Base-by-base conservation (phyloP, 2,113 vertebrate species). In the Deroptyus accipitrinus region DNA sequence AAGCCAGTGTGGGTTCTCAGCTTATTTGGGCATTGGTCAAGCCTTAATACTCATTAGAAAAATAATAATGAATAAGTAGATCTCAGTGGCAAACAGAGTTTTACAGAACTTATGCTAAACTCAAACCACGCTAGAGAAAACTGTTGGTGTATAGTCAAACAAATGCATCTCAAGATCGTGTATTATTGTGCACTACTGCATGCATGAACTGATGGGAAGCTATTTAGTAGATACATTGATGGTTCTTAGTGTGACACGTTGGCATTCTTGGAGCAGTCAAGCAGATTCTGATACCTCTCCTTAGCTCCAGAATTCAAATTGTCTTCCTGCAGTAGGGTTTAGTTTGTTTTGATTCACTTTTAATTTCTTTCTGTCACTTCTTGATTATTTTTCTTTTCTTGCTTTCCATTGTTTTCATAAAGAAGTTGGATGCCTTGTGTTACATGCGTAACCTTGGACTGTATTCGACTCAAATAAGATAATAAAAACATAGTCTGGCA, bases 381-480 rank as follows among this genome's bases (percentile, higher is more conserved):
- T 73, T 73, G 17, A 42, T 14, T 35, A 13, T 18, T 55, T 51
- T 42, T n/a, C 44, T 9, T 9, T 2, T 1, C 35, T 24, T 10
- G 3, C 19, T 83, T 94, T 83, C 25, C 20, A 20, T 37, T 94
- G 46, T 84, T 88, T 93, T 90, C 30, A 5, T 92, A 39, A 85
- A 82, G 68, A 86, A 83, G 51, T 67, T 75, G 39, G 33, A 61
- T 2, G 23, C 27, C 49, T 81, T 92, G n/a, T 37, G 39, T 81
- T 94, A 42, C 0, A 0, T 83, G 23, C 0, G 0, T 92, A 93
- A 88, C 24, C 61, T 90, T 90, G 90, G 76, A 78, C 63, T 78
- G 19, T 59, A n/a, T 92, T 96, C 84, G 78, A 73, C 30, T 92
- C 55, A 92, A 90, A 66, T 68, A 94, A 90, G 37, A 67, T 80